phyloP scores from a whole-genome alignment of 2,113 vertebrate genomes.

The Rhabdornis inornatus region DNA sequence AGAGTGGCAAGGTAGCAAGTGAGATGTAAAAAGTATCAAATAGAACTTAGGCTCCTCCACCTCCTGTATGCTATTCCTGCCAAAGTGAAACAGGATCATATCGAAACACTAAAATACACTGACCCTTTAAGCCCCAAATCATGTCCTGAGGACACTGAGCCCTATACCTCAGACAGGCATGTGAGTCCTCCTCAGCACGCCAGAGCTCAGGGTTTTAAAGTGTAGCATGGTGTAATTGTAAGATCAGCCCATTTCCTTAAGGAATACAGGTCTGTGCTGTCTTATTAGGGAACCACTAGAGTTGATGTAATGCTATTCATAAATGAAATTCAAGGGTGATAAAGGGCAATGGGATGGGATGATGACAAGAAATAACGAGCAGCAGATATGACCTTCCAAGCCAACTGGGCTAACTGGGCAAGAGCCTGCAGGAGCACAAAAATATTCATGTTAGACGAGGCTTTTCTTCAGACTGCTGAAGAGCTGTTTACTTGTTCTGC shows the following conservation, averaged over 20 bases:
- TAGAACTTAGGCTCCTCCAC: neutral
- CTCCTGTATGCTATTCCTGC: neutral
- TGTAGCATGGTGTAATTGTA: neutral
- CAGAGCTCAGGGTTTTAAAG: neutral
- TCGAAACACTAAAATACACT: neutral
- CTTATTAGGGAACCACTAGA: neutral
- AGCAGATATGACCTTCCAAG: neutral
- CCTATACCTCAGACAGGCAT: neutral
- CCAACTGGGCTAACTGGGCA: neutral
- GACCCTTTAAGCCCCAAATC: neutral
- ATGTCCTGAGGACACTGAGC: neutral
- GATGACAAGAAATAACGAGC: neutral
- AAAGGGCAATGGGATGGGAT: neutral
- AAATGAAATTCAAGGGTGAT: neutral
- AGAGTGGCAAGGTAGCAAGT: neutral
- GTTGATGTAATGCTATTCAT: neutral
- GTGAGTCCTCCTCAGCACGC: neutral
- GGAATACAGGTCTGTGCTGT: neutral
- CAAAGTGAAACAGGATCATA: neutral
- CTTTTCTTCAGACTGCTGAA: slow-evolving; percentile 15
- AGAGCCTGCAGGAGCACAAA: neutral
- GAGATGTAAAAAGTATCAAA: neutral
- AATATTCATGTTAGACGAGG: neutral
- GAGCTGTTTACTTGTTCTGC: slow-evolving; percentile 41
- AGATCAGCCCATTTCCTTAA: neutral